These are phyloP conservation scores for Rhyacichthys aspro DNA, from an alignment of 2,797 vertebrate genomes.

Conservation along the genomic window DNA sequence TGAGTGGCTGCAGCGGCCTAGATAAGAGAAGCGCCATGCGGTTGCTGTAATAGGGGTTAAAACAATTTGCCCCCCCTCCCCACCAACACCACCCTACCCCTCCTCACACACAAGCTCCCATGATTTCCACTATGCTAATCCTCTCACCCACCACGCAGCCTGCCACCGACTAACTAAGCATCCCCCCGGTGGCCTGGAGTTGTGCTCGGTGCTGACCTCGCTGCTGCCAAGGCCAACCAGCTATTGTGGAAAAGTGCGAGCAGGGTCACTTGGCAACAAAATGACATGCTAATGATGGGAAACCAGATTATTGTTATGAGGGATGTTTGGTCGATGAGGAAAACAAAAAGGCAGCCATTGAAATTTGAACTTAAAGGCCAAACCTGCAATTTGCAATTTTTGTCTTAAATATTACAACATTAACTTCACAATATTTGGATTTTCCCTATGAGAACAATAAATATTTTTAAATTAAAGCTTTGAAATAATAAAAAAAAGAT, in stretches of 20 bases:
- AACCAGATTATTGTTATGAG: constrained; percentile 41
- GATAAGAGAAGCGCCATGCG: constrained; percentile 86
- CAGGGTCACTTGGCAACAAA: constrained; percentile 55
- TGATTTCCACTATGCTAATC: constrained; percentile 64
- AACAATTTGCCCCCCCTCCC: constrained; percentile 78
- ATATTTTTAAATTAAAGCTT: no score
- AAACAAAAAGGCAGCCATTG: no score
- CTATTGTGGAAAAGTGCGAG: constrained; percentile 52
- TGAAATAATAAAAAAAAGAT: no score
- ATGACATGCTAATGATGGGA: constrained; percentile 56
- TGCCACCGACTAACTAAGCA: constrained; percentile 41
- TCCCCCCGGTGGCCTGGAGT: constrained; percentile 45
- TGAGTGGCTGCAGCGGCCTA: constrained; percentile 93
- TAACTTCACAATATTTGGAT: no score
- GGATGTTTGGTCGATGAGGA: neutral
- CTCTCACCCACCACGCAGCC: constrained; percentile 51
- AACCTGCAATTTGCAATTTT: no score
- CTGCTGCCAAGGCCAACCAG: constrained; percentile 46
- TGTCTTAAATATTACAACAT: no score
- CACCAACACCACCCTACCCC: constrained; percentile 52
- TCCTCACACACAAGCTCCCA: constrained; percentile 20
- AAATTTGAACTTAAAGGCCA: no score
- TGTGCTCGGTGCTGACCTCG: constrained; percentile 62
- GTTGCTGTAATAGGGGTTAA: constrained; percentile 82
- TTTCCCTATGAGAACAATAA: no score